Conservation (phyloP, 2,888 invertebrate species). For the Tetranychus piercei region DNA sequence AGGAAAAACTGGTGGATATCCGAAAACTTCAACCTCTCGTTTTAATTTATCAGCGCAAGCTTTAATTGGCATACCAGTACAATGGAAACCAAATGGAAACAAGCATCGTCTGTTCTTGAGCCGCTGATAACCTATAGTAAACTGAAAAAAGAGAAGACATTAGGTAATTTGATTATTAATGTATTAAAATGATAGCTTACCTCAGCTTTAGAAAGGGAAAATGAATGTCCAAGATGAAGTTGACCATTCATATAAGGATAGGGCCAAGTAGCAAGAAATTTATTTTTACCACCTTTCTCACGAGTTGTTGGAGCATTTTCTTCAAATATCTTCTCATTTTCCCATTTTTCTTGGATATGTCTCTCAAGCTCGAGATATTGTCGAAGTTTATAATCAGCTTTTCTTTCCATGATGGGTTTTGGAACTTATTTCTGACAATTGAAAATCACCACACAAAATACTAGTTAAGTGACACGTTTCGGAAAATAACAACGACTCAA, state of each 20-base stretch:
- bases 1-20: slow-evolving; percentile 80
- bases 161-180: neutral
- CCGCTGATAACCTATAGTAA: slow-evolving; percentile 75
- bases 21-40: slow-evolving; percentile 73
- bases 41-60: slow-evolving; percentile 94
- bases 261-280: slow-evolving; percentile 85
- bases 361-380: slow-evolving; percentile 56
- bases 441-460: too few relatives aligned
- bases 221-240: slow-evolving; percentile 90
- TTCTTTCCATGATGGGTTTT: slow-evolving; percentile 6
- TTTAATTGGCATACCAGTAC: slow-evolving; percentile 99
- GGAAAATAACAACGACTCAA: too few relatives aligned
- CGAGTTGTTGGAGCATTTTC: slow-evolving; percentile 44
- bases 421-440: too few relatives aligned
- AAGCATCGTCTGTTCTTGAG: slow-evolving; percentile 71
- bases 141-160: slow-evolving; percentile 39
- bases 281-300: slow-evolving; percentile 41
- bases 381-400: slow-evolving; percentile 19
- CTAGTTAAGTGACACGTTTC: too few relatives aligned
- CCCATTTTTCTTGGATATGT: slow-evolving; percentile 70
- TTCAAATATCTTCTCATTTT: slow-evolving; percentile 57
- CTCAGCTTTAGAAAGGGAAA: slow-evolving; percentile 90
- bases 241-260: slow-evolving; percentile 99
- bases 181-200: slow-evolving; percentile 36
- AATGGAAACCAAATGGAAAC: slow-evolving; percentile 96